Conservation (phyloP, 1,140 invertebrate genomes). For the Cheumatopsyche charites region DNA sequence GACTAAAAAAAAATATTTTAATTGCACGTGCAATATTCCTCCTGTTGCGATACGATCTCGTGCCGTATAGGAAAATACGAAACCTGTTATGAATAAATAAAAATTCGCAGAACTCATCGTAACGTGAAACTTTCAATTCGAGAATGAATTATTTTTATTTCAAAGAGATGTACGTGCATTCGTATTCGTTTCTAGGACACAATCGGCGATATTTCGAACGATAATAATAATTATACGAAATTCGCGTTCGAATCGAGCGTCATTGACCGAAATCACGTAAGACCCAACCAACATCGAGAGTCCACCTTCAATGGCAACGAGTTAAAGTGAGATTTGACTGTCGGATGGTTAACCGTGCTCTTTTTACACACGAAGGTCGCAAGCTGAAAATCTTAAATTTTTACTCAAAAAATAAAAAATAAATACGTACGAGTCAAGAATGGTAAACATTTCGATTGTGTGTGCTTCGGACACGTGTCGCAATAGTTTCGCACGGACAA, state of each 20-base stretch:
- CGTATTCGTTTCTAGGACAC: too few species aligned
- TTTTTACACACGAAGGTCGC: conserved; percentile 15
- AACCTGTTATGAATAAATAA: too few species aligned
- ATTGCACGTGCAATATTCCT: neutral
- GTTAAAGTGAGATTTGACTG: conserved; percentile 23
- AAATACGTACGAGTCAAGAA: neutral
- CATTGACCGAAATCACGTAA: conserved; percentile 46
- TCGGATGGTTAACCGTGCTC: conserved; percentile 19
- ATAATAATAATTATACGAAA: conserved; percentile 23
- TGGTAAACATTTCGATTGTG: neutral
- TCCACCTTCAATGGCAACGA: conserved; percentile 6
- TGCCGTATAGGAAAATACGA: too few species aligned
- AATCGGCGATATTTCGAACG: too few species aligned
- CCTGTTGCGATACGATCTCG: neutral
- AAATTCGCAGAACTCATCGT: too few species aligned
- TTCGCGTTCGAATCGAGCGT: conserved; percentile 43
- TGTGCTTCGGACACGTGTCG: neutral
- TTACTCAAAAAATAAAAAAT: too few species aligned
- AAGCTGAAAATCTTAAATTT: neutral
- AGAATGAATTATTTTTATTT: too few species aligned
- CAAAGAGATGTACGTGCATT: too few species aligned
- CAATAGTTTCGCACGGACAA: conserved; percentile 7
- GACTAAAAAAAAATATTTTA: neutral
- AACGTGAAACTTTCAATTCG: too few species aligned
- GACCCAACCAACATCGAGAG: too few species aligned